Evolutionary conservation across 1,140 invertebrate genomes (phyloP).

Genomic region (Drosophila grimshawi): DNA sequence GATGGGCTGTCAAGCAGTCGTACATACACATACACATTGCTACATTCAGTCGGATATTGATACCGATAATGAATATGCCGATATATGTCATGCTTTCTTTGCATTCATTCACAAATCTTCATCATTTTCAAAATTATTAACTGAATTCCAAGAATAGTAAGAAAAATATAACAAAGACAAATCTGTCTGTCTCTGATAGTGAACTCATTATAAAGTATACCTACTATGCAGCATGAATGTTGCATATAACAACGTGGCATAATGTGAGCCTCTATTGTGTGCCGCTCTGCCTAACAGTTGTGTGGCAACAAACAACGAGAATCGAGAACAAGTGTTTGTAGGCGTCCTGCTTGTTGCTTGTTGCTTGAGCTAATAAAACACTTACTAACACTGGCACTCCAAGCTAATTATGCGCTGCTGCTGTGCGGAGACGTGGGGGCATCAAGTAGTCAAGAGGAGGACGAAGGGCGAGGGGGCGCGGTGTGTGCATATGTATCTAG

Average conservation of each 20-base stretch:
- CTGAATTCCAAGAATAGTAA: background rate
- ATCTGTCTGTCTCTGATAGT: background rate
- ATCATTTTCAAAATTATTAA: no score
- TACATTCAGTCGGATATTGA: no score
- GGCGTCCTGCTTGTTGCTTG: slow-evolving; percentile 61
- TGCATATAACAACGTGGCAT: background rate
- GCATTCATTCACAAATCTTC: no score
- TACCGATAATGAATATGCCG: no score
- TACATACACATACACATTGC: no score
- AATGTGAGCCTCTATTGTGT: slow-evolving; percentile 21
- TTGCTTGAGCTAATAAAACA: slow-evolving; percentile 72
- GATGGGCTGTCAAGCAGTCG: no score
- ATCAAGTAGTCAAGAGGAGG: background rate
- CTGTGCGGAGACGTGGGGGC: slow-evolving; percentile 1
- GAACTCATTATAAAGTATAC: background rate
- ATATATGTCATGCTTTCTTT: no score
- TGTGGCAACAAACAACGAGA: slow-evolving; percentile 15
- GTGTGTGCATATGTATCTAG: slow-evolving; percentile 46
- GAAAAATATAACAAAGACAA: background rate
- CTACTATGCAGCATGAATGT: background rate
- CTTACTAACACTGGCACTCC: slow-evolving; percentile 71
- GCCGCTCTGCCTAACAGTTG: slow-evolving; percentile 9
- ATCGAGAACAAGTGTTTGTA: slow-evolving; percentile 66
- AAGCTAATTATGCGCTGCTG: slow-evolving; percentile 63
- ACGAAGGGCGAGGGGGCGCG: background rate